Evolutionary conservation across 2,888 invertebrate genomes (phyloP).

Genomic region (Vannuccia rotundouncinata): DNA sequence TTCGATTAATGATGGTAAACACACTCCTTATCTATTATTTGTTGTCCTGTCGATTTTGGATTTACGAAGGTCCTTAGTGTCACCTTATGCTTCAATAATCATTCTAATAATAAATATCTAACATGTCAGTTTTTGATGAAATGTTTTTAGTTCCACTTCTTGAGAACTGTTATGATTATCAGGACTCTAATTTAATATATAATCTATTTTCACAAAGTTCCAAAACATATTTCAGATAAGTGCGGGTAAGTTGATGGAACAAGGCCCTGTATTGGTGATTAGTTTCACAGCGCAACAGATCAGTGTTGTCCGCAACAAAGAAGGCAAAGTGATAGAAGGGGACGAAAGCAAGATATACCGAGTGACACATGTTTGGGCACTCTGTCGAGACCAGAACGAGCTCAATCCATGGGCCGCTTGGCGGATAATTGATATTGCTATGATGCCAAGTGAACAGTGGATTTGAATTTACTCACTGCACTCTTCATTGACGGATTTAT

Average conservation of each 20-base stretch:
- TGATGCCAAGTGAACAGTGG: conserved; percentile 47
- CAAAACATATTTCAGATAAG: conserved; percentile 68
- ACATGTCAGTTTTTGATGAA: too few species aligned
- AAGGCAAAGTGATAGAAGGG: conserved; percentile 81
- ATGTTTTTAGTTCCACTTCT: too few species aligned
- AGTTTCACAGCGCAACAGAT: conserved; percentile 94
- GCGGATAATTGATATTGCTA: conserved; percentile 73
- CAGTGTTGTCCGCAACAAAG: conserved; percentile 76
- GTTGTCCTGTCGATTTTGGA: too few species aligned
- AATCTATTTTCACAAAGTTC: too few species aligned
- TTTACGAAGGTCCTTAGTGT: too few species aligned
- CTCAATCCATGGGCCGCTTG: conserved; percentile 89
- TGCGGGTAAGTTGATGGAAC: conserved; percentile 98
- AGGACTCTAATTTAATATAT: too few species aligned
- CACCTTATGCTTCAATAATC: too few species aligned
- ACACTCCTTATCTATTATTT: too few species aligned
- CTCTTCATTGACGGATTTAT: too few species aligned
- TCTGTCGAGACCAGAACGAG: conserved; percentile 88
- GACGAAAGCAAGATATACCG: conserved; percentile 86
- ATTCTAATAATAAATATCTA: too few species aligned
- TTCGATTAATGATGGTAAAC: too few species aligned
- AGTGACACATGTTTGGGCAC: conserved; percentile 92
- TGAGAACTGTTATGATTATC: too few species aligned
- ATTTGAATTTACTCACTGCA: conserved; percentile 42
- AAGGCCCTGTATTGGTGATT: conserved; percentile 90